Conservation (phyloP, 1,140 invertebrate genomes). For the Panulirus ornatus region DNA sequence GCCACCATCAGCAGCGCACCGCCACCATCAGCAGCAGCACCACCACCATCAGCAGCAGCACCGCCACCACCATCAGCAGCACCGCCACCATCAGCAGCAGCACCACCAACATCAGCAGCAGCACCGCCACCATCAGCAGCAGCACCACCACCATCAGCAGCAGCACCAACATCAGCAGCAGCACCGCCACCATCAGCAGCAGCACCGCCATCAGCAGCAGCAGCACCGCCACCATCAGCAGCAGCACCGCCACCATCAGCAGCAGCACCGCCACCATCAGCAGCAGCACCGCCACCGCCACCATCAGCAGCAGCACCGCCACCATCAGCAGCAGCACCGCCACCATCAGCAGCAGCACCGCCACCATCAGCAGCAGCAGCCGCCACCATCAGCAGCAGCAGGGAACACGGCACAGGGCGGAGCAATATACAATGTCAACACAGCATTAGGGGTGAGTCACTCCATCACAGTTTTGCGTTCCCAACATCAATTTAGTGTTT, state of each 20-base stretch:
- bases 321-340: not conserved
- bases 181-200: not conserved
- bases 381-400: no score
- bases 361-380: not conserved
- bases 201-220: not conserved
- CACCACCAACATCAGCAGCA: no score
- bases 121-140: not conserved
- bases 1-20: not conserved
- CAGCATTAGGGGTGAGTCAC: slow-evolving; percentile 33
- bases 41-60: not conserved
- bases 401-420: not conserved
- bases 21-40: no score
- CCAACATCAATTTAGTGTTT: slow-evolving; percentile 57
- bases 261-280: not conserved
- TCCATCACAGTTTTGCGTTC: slow-evolving; percentile 29
- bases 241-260: not conserved
- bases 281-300: not conserved
- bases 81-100: no score
- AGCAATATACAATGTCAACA: slow-evolving; percentile 31
- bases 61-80: not conserved
- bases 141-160: not conserved
- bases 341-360: not conserved
- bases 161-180: not conserved
- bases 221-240: not conserved
- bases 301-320: not conserved